A percentile compares a stretch with the other conserved stretches of the same genome.
Conservation (phyloP, 2,888 invertebrate species). For the Eupeodes luniger region DNA sequence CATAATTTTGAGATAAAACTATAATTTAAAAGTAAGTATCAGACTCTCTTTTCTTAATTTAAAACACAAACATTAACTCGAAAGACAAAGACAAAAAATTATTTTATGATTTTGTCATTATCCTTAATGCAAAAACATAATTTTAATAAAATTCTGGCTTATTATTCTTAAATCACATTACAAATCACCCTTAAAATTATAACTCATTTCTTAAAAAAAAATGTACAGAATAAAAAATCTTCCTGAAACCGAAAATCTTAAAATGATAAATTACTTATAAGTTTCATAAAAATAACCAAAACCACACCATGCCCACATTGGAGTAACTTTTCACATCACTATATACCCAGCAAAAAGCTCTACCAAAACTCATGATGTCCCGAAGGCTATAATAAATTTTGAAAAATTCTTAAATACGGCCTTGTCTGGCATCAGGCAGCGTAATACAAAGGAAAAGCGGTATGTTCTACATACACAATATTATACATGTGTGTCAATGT, state of each 20-base stretch:
- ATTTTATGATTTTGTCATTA: no score
- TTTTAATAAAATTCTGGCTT: no score
- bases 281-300: neutral
- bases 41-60: no score
- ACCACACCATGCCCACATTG: no score
- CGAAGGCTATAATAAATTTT: constrained; percentile 28
- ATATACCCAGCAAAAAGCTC: constrained; percentile 1
- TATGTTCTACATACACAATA: no score
- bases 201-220: neutral
- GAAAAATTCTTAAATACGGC: constrained; percentile 53
- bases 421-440: neutral
- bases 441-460: neutral
- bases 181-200: no score
- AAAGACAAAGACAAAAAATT: no score
- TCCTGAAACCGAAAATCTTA: neutral
- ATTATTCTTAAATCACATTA: no score
- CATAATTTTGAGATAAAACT: no score
- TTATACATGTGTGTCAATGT: neutral
- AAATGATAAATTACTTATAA: constrained; percentile 28
- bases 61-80: no score
- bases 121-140: no score
- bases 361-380: constrained; percentile 30
- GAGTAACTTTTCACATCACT: neutral
- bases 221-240: neutral
- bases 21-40: no score